Percentiles rank a stretch among this genome's conserved stretches.
Evolutionary conservation across 2,797 vertebrate genomes (phyloP).

Genomic region (Halcyon chelicuti): DNA sequence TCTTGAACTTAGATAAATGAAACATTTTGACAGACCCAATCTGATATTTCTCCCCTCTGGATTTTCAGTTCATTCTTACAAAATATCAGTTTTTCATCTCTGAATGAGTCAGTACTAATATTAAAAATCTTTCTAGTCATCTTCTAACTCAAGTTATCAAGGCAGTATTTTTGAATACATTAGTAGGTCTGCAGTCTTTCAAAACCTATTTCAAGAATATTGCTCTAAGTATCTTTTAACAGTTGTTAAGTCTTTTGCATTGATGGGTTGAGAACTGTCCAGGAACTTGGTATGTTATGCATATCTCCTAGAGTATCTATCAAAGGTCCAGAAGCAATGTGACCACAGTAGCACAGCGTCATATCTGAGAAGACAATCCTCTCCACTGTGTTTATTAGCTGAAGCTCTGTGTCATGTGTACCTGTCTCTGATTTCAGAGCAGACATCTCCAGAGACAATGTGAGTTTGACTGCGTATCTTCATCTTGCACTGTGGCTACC

Average conservation of each 20-base stretch:
- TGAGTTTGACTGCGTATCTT: background rate
- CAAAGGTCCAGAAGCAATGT: background rate
- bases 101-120: background rate
- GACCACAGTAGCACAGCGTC: background rate
- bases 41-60: background rate
- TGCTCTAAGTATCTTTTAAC: background rate
- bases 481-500: background rate
- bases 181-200: background rate
- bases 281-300: background rate
- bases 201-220: constrained; percentile 12
- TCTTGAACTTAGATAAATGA: background rate
- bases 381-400: background rate
- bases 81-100: background rate
- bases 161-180: constrained; percentile 1
- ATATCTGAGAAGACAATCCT: background rate
- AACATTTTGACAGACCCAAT: constrained; percentile 6
- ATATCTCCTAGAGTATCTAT: background rate
- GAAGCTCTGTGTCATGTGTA: background rate
- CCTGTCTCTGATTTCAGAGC: background rate
- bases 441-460: background rate
- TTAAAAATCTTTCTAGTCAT: background rate
- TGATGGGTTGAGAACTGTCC: background rate
- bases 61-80: constrained; percentile 3
- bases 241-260: background rate
- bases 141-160: background rate